Base-by-base conservation (phyloP, 2,797 vertebrate species). In the Nannoperca australis region DNA sequence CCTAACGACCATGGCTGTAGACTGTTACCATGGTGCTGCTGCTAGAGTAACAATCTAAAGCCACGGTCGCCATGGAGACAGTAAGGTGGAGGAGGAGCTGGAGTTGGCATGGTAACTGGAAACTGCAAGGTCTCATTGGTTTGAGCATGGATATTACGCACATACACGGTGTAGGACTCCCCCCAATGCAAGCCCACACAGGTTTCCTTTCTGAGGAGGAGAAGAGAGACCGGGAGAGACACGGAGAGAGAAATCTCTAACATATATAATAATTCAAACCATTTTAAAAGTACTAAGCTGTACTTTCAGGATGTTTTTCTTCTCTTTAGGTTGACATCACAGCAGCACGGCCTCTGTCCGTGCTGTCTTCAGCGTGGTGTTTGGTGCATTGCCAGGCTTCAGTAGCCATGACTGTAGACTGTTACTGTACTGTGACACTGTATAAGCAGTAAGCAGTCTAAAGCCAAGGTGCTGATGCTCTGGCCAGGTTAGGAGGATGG, bases 351-450 rank as follows among this genome's bases (percentile, higher is more conserved):
- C 27, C 44, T 49, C 47, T 27, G 32, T 53, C 49, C 60, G 24
- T 34, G 56, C 32, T 53, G 70, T 70, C 66, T 72, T 86, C 82
- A 73, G 88, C 70, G 14, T 73, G 49, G 17, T 5, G 10, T 77
- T 55, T 81, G 85, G 50, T 88, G 85, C 82, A 86, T 92, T 91
- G 94, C 96, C 97, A 97, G 96, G 95, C 97, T 95, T 97, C 97
- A 96, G 97, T 97, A 97, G 97, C 97, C 97, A 97, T 99, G 97
- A 98, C 97, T 98, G 97, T 98, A 98, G 97, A 98, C 97, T 98
- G 97, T 99, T 98, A 98, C 97, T 98, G 97, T 96, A 94, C 95
- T 95, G 94, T 95, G 91, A 92, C 82, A 91, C 92, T 95, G 94
- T 94, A 93, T 95, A 95, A 96, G 95, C 97, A 98, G 97, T 98